Base-by-base conservation (phyloP, 2,113 vertebrate genomes). In the Python bivittatus region DNA sequence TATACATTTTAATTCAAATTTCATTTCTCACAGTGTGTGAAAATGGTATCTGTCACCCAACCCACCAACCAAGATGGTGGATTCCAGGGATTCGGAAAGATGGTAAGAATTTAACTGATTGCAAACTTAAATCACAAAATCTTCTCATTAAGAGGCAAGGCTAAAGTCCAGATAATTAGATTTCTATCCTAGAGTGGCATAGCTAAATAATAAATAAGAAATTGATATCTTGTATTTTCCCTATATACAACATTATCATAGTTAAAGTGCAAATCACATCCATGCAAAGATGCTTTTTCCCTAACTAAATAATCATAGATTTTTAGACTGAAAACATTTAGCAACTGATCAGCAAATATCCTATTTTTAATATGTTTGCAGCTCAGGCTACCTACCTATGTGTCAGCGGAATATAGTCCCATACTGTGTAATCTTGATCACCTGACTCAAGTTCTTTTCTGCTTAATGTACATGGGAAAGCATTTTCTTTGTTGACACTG, bases 71-170 rank as follows among this genome's bases (percentile, higher is more conserved):
- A 7, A 92, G 91, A 17, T 86, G 94, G 88, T 96, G 95, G 94
- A 94, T 96, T 57, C 91, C 85, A 94, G 93, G 95, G 91, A 97
- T 97, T 92, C 92, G 92, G 57, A 97, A 97, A 48, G 95, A 97
- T 64, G 97, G 97, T 97, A 96, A 93, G 91, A 1, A 92, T 64
- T 88, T 58, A 91, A 0, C 17, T 86, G 44, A 27, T 91, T 10
- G n/a, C 89, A 92, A 27, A 38, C 11, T n/a, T 92, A 3, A 79
- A 90, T 87, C 58, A 91, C 27, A 83, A 83, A 61, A 20, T 15
- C 11, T 53, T 44, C 42, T 84, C 44, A 44, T 8, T 56, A 1
- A 22, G 52, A 68, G 1, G n/a, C 13, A 68, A 53, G 27, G 58
- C 29, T 53, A 20, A 84, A 52, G 1, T 23, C 23, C 48, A 48